These are phyloP conservation scores for Oreotrochilus melanogaster DNA, from an alignment of 2,113 vertebrate genomes.

Conservation along the genomic window DNA sequence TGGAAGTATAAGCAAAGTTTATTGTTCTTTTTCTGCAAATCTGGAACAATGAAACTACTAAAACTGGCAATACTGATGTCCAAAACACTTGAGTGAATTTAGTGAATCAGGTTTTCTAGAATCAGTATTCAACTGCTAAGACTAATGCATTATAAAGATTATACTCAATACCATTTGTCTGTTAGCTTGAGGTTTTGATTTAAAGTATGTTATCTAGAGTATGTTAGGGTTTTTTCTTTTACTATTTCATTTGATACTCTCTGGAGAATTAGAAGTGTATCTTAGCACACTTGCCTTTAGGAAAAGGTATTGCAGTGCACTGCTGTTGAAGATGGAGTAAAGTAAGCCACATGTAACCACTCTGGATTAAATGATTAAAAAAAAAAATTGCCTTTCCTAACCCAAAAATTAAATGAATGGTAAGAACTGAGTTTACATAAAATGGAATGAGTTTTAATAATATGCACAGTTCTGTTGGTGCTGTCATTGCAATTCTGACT, in stretches of 20 bases:
- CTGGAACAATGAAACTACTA: background rate
- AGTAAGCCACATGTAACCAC: background rate
- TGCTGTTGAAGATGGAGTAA: background rate
- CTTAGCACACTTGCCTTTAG: background rate
- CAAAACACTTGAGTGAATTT: background rate
- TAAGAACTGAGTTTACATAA: background rate
- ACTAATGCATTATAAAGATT: background rate
- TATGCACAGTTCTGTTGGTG: conserved; percentile 53
- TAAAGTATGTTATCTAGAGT: background rate
- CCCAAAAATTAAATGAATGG: background rate
- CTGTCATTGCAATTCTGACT: conserved; percentile 35
- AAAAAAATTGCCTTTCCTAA: background rate
- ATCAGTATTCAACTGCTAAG: background rate
- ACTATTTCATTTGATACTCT: background rate
- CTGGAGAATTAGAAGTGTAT: background rate
- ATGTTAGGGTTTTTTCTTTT: background rate
- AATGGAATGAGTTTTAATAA: background rate
- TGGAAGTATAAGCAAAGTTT: background rate
- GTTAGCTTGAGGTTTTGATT: background rate
- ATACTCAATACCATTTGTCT: background rate
- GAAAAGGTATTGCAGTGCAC: background rate
- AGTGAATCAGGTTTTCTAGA: background rate
- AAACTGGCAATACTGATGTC: background rate
- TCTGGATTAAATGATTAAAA: background rate
- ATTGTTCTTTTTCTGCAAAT: conserved; percentile 19